Conservation (phyloP, 1,140 invertebrate species). For the Lerema accius region DNA sequence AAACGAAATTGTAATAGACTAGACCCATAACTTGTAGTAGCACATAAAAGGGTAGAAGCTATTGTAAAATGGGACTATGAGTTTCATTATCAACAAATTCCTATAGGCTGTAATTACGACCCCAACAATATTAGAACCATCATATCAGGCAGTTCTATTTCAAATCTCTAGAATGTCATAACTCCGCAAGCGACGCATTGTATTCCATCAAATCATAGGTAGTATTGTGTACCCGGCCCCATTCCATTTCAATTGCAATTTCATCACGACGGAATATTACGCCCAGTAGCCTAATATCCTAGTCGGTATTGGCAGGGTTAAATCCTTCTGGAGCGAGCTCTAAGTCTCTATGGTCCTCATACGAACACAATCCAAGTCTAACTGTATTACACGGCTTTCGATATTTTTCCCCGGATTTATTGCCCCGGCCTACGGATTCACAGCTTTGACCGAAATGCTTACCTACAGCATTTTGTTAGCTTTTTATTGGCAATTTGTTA, state of each 20-base stretch:
- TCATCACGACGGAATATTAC: neutral
- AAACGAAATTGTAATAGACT: too few species aligned
- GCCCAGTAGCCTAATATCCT: neutral
- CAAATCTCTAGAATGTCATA: too few species aligned
- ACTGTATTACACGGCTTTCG: slow-evolving; percentile 66
- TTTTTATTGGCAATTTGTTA: slow-evolving; percentile 77
- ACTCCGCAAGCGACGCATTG: too few species aligned
- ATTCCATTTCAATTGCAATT: neutral
- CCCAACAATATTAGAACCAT: too few species aligned
- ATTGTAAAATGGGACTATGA: too few species aligned
- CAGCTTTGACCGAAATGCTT: slow-evolving; percentile 73
- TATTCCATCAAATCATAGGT: too few species aligned
- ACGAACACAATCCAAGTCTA: slow-evolving; percentile 49
- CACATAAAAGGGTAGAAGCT: too few species aligned
- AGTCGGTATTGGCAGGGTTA: slow-evolving; percentile 25
- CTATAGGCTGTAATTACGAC: too few species aligned
- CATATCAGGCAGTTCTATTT: too few species aligned
- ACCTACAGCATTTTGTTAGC: slow-evolving; percentile 72
- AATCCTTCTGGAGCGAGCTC: slow-evolving; percentile 39
- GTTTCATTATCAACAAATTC: too few species aligned
- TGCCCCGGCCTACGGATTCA: slow-evolving; percentile 59
- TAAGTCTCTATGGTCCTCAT: slow-evolving; percentile 42
- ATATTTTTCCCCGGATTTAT: slow-evolving; percentile 71
- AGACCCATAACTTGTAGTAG: too few species aligned
- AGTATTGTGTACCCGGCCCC: too few species aligned